These are phyloP conservation scores for Adela reaumurella DNA, from an alignment of 2,888 invertebrate species.

Conservation along the genomic window DNA sequence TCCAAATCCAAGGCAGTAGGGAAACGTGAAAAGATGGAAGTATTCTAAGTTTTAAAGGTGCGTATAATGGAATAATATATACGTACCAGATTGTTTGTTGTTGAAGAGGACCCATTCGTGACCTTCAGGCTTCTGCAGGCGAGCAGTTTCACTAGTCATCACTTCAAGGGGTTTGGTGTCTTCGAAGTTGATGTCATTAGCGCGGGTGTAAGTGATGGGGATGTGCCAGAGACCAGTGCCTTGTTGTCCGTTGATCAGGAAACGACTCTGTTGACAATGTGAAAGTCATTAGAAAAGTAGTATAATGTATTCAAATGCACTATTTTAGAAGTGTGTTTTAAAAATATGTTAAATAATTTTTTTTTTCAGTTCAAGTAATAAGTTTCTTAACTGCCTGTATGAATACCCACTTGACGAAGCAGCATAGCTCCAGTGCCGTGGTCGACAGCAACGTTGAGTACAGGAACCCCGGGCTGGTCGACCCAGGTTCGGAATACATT, in stretches of 20 bases:
- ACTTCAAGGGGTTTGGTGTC: slow-evolving; percentile 30
- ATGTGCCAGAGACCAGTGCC: slow-evolving; percentile 30
- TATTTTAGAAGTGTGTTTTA: too few species aligned
- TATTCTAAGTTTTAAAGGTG: too few species aligned
- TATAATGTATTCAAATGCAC: too few species aligned
- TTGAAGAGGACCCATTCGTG: slow-evolving; percentile 59
- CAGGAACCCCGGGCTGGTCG: slow-evolving; percentile 57
- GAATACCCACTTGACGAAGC: slow-evolving; percentile 44
- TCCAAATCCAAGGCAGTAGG: too few species aligned
- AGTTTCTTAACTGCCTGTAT: too few species aligned
- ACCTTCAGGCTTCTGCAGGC: slow-evolving; percentile 20
- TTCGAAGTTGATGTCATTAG: slow-evolving; percentile 29
- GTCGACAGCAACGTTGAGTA: slow-evolving; percentile 47
- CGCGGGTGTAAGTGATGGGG: slow-evolving; percentile 41
- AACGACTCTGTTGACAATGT: slow-evolving; percentile 25
- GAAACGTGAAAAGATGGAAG: too few species aligned
- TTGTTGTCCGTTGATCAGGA: slow-evolving; percentile 22
- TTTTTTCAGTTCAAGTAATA: too few species aligned
- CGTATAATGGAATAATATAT: background rate
- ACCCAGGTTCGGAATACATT: slow-evolving; percentile 60
- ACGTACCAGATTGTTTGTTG: slow-evolving; percentile 34
- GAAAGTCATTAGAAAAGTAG: too few species aligned
- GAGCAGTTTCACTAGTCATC: slow-evolving; percentile 16
- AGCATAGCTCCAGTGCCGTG: slow-evolving; percentile 23
- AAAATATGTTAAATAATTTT: slow-evolving; percentile 5